Percentiles rank a stretch among this genome's conserved stretches.
phyloP scores from a whole-genome alignment of 2,888 invertebrate genomes.

The Apodemia zela region DNA sequence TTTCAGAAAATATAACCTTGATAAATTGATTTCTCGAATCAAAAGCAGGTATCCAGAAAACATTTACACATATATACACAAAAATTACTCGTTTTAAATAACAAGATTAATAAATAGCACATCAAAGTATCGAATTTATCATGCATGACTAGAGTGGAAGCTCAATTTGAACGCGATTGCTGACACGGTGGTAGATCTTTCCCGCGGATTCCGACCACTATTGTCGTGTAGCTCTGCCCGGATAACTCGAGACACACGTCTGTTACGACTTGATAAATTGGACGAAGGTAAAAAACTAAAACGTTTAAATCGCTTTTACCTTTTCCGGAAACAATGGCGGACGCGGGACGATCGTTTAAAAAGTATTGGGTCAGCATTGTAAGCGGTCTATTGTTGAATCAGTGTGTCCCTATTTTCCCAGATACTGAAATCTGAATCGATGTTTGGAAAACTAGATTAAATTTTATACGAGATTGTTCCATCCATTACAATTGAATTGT shows the following conservation, averaged over 20 bases:
- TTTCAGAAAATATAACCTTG: too few species aligned
- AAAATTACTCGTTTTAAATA: too few species aligned
- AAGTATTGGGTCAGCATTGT: constrained; percentile 28
- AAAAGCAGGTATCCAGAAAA: too few species aligned
- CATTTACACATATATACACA: too few species aligned
- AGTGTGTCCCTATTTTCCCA: constrained; percentile 14
- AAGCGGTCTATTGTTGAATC: constrained; percentile 24
- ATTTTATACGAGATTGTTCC: constrained; percentile 10
- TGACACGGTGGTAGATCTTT: constrained; percentile 48
- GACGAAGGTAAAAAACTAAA: constrained; percentile 36
- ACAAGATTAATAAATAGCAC: background rate
- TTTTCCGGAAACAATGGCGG: constrained; percentile 23
- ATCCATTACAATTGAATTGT: too few species aligned
- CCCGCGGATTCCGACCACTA: constrained; percentile 44
- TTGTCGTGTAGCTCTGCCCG: constrained; percentile 47
- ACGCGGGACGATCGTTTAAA: constrained; percentile 23
- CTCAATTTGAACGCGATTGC: constrained; percentile 50
- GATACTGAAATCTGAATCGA: constrained; percentile 19
- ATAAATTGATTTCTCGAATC: too few species aligned
- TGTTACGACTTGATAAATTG: constrained; percentile 55
- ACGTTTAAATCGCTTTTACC: constrained; percentile 31
- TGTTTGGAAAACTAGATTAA: constrained; percentile 17
- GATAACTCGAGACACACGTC: constrained; percentile 48
- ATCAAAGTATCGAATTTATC: constrained; percentile 19
- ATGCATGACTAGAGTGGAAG: constrained; percentile 22